Conservation (phyloP, 2,113 vertebrate species). For the Gymnorhina tibicen region DNA sequence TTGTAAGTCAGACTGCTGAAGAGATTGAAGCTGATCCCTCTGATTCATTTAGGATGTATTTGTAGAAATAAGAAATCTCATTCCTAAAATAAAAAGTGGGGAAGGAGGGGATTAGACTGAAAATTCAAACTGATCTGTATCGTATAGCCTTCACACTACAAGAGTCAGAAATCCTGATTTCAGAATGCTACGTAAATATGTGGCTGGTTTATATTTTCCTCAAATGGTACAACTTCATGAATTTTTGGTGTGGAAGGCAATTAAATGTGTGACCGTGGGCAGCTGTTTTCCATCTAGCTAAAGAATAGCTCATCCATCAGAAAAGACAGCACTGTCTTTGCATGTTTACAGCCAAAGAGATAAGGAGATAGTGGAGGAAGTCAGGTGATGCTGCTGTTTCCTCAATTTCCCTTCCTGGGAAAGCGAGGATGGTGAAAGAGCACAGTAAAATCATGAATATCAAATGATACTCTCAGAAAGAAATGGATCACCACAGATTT, state of each 20-base stretch:
- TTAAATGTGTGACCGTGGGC: not conserved
- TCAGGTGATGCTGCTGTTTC: not conserved
- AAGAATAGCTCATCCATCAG: not conserved
- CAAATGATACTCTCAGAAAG: not conserved
- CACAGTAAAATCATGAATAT: not conserved
- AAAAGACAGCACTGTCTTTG: not conserved
- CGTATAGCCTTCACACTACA: not conserved
- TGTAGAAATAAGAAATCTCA: not conserved
- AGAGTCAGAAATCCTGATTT: not conserved
- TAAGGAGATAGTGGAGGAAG: not conserved
- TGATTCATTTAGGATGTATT: not conserved
- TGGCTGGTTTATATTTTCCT: not conserved
- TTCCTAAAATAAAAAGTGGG: not conserved
- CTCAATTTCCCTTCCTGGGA: not conserved
- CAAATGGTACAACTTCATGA: not conserved
- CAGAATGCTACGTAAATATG: not conserved
- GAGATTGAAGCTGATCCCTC: not conserved
- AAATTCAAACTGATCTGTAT: not conserved
- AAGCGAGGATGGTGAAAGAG: not conserved
- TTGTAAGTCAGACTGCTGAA: not conserved
- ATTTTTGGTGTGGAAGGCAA: not conserved
- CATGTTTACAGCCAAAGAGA: not conserved
- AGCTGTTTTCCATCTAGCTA: not conserved
- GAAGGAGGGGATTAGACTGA: not conserved
- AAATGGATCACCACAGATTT: not conserved